These are phyloP conservation scores for Anguilla anguilla DNA, from an alignment of 2,797 vertebrate species.

Conservation along the genomic window DNA sequence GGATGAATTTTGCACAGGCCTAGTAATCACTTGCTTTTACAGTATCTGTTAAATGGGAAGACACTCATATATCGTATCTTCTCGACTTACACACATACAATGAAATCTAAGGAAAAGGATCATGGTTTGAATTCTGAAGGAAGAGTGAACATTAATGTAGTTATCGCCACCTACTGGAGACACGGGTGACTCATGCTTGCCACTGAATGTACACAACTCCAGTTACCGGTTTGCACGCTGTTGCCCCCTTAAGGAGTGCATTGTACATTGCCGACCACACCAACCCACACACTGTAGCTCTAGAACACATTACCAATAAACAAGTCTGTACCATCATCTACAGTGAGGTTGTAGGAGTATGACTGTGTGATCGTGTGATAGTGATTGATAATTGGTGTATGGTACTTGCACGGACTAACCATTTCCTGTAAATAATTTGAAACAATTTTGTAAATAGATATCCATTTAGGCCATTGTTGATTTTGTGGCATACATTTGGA, in stretches of 20 bases:
- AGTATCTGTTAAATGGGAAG: not conserved
- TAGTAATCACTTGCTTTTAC: not conserved
- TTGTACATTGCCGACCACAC: not conserved
- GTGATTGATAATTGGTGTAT: not conserved
- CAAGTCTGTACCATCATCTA: not conserved
- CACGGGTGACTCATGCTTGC: not conserved
- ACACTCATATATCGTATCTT: not conserved
- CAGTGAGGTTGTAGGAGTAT: not conserved
- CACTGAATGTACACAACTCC: not conserved
- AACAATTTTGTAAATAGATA: not conserved
- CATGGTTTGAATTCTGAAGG: not conserved
- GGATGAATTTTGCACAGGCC: not conserved
- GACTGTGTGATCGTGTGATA: not conserved
- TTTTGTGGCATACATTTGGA: not conserved
- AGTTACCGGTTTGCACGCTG: not conserved
- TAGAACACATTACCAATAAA: not conserved
- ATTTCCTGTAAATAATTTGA: not conserved
- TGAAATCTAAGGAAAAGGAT: not conserved
- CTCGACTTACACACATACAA: not conserved
- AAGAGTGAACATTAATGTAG: not conserved
- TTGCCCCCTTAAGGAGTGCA: not conserved
- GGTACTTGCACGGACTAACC: not conserved
- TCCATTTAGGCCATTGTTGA: not conserved
- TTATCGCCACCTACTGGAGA: slow-evolving; percentile 3
- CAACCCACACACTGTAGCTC: not conserved